Evolutionary conservation across 1,140 invertebrate genomes (phyloP).

Genomic region (Megalopta genalis): DNA sequence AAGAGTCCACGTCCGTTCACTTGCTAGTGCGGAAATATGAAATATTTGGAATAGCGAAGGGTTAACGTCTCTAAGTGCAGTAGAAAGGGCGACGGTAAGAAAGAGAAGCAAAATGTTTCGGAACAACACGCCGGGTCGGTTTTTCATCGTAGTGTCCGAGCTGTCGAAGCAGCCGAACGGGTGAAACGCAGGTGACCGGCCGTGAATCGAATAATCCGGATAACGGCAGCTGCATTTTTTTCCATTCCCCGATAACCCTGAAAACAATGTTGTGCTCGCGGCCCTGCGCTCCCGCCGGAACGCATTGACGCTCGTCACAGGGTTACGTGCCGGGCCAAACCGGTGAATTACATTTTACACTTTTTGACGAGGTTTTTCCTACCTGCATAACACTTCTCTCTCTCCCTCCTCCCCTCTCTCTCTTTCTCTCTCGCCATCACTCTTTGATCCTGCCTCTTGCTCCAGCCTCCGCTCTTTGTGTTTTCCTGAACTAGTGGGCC

Average conservation of each 20-base stretch:
- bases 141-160: conserved; percentile 15
- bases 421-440: too few relatives aligned
- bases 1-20: too few relatives aligned
- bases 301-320: conserved; percentile 11
- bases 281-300: background rate
- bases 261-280: conserved; percentile 37
- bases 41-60: too few relatives aligned
- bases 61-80: too few relatives aligned
- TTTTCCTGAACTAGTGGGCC: too few relatives aligned
- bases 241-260: conserved; percentile 34
- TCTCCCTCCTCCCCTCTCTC: too few relatives aligned
- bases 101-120: background rate
- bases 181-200: conserved; percentile 23
- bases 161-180: conserved; percentile 15
- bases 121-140: conserved; percentile 9
- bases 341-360: conserved; percentile 48
- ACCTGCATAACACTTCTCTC: background rate
- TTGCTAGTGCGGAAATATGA: too few relatives aligned
- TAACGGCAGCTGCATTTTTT: conserved; percentile 33
- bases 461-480: too few relatives aligned
- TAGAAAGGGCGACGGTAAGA: background rate
- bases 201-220: conserved; percentile 44
- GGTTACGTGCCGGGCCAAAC: conserved; percentile 5
- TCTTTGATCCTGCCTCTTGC: too few relatives aligned
- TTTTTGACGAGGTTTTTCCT: conserved; percentile 32